These are phyloP conservation scores for Marasmarcha lunaedactyla DNA, from an alignment of 2,888 invertebrate species.

Conservation along the genomic window DNA sequence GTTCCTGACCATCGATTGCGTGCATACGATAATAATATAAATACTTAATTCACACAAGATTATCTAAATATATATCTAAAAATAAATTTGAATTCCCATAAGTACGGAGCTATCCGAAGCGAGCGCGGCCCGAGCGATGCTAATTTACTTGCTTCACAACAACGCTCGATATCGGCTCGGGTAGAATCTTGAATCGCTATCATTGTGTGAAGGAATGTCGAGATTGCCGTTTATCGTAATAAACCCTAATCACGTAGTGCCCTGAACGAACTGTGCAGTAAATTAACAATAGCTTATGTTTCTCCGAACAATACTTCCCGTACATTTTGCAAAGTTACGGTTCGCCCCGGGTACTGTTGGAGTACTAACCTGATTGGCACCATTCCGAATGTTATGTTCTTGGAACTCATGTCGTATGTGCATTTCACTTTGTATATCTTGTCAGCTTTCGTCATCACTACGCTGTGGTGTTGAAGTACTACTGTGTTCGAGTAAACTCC, in stretches of 20 bases:
- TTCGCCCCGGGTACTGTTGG: too few relatives aligned
- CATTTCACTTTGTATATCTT: constrained; percentile 97
- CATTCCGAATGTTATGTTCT: constrained; percentile 97
- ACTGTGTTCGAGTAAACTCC: constrained; percentile 95
- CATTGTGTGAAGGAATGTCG: constrained; percentile 1
- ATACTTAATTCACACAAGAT: too few relatives aligned
- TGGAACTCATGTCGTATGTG: constrained; percentile 95
- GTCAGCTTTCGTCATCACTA: constrained; percentile 96
- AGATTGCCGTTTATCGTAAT: constrained; percentile 1
- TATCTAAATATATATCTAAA: too few relatives aligned
- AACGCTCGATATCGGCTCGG: neutral
- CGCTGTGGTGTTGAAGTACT: constrained; percentile 93
- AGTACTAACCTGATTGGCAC: constrained; percentile 87
- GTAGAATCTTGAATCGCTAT: neutral
- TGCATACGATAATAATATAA: too few relatives aligned
- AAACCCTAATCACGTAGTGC: neutral
- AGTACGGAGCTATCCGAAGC: too few relatives aligned
- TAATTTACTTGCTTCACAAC: neutral
- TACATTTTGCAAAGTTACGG: constrained; percentile 3
- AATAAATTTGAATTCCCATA: too few relatives aligned
- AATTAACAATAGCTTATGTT: neutral
- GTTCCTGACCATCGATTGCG: too few relatives aligned
- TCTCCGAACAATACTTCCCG: neutral
- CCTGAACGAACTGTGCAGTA: neutral
- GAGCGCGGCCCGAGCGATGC: neutral